A percentile compares a stretch with the other conserved stretches of the same genome.
Conservation (phyloP, 2,797 vertebrate species). For the Orestias chungarensis region DNA sequence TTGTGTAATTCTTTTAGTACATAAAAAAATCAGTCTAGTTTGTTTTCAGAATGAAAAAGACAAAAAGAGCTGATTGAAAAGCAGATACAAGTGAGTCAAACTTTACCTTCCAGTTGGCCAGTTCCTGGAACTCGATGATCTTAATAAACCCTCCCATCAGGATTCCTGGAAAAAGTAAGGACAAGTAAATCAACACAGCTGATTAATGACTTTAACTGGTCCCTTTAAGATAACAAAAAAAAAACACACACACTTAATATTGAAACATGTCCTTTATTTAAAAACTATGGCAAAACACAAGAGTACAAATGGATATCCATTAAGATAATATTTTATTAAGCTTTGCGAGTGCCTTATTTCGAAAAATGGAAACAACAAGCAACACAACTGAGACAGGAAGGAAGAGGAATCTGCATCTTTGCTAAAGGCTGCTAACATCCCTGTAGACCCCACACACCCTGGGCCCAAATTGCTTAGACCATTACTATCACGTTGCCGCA, state of each 20-base stretch:
- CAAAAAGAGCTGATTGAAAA: not conserved
- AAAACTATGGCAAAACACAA: constrained; percentile 5
- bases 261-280: constrained; percentile 9
- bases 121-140: constrained; percentile 95
- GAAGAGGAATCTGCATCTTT: constrained; percentile 20
- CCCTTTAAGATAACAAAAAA: constrained; percentile 22
- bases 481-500: too few species aligned
- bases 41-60: constrained; percentile 8
- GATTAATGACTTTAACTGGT: constrained; percentile 34
- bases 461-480: too few species aligned
- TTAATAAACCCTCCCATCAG: constrained; percentile 99
- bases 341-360: constrained; percentile 41
- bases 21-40: not conserved
- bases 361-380: constrained; percentile 47
- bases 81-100: constrained; percentile 10
- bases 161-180: constrained; percentile 85
- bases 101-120: constrained; percentile 98
- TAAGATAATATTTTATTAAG: constrained; percentile 39
- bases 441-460: too few species aligned
- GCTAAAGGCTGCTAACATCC: too few species aligned
- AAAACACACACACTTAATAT: constrained; percentile 20
- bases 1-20: not conserved
- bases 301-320: constrained; percentile 34
- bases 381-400: constrained; percentile 16
- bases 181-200: constrained; percentile 18